Base-by-base conservation (phyloP, 2,113 vertebrate species). In the Cololabis saira region DNA sequence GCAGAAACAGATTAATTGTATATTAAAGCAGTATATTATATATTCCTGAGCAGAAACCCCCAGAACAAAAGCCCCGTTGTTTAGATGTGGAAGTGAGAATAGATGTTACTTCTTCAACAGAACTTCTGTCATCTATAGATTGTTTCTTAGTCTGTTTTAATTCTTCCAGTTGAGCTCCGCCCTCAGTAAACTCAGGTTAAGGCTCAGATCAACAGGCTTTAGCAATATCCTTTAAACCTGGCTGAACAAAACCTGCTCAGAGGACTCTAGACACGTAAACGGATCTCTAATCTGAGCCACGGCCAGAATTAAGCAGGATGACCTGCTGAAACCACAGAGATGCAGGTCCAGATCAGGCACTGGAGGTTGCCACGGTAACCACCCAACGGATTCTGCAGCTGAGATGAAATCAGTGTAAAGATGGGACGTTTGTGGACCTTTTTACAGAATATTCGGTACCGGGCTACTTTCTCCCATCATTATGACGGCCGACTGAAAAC, bases 121-220 rank as follows among this genome's bases (percentile, higher is more conserved):
- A n/a, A n/a, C n/a, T n/a, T n/a, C n/a, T n/a, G n/a, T n/a, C n/a
- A n/a, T 68, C 24, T 62, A 18, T 37, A 55, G 21, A 50, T 49
- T 3, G 49, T 22, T 61, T 56, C 18, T 42, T 61, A 7, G 10
- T 16, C 48, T 62, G 21, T n/a, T 18, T 16, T 71, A 42, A 61
- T 58, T 63, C 40, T 19, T 54, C 18, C 18, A 16, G 49, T 66
- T 74, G 75, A 75, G 49, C 65, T 33, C 16, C 40, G 54, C 42
- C 47, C 41, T 21, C 33, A 2, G 33, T 62, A 60, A 74, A 50
- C 56, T 72, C 53, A 22, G 27, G 45, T 74, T 70, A 71, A 81
- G 50, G 58, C 69, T 54, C n/a, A 43, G 60, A 71, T 78, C 62
- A 67, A 43, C 74, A 48, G 40, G 16, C 59, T 72, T 75, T 61